phyloP scores from a whole-genome alignment of 2,113 vertebrate genomes.

The Pelecanus crispus region DNA sequence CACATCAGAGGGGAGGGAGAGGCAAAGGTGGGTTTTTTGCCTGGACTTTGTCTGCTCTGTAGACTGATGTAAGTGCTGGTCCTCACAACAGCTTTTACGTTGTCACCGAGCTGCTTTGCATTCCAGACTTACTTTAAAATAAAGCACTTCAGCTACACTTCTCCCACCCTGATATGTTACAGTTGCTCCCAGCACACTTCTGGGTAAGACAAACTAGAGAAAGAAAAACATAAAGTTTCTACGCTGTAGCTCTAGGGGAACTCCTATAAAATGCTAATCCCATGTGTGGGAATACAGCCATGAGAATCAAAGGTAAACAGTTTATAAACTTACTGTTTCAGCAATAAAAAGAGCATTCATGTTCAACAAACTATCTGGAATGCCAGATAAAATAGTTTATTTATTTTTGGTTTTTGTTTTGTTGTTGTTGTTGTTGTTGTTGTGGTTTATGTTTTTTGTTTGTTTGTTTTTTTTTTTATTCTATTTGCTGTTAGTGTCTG shows the following conservation, averaged over 20 bases:
- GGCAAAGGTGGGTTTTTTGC: not conserved
- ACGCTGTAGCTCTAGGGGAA: not conserved
- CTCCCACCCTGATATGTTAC: not conserved
- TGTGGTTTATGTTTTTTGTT: too few species aligned
- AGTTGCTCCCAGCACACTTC: not conserved
- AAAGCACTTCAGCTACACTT: not conserved
- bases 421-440: too few species aligned
- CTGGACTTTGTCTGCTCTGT: not conserved
- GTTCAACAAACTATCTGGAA: not conserved
- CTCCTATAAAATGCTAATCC: not conserved
- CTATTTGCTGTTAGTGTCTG: not conserved
- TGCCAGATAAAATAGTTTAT: not conserved
- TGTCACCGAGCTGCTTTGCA: not conserved
- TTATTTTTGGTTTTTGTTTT: rapidly evolving
- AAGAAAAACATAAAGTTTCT: not conserved
- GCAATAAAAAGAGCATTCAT: not conserved
- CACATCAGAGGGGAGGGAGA: not conserved
- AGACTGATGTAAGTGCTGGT: not conserved
- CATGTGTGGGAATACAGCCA: not conserved
- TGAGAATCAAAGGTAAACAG: not conserved
- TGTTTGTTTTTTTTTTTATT: not conserved
- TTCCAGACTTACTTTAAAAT: not conserved
- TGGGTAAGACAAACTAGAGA: not conserved
- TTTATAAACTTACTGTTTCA: not conserved
- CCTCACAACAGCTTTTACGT: not conserved